Evolutionary conservation across 2,888 invertebrate species (phyloP).

Genomic region (Eupeodes latifasciatus): DNA sequence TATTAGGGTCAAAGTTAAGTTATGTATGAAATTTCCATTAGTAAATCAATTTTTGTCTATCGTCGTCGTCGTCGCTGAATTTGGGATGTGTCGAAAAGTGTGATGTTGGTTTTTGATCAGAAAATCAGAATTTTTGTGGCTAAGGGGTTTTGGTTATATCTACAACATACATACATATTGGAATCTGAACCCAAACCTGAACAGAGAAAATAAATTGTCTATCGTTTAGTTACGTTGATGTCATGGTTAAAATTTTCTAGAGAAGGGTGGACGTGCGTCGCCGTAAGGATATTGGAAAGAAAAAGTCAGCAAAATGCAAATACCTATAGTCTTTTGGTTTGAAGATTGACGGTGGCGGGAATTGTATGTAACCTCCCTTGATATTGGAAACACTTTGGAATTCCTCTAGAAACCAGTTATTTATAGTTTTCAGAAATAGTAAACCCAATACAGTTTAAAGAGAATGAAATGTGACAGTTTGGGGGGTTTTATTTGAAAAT

Average conservation of each 20-base stretch:
- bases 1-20: conserved; percentile 73
- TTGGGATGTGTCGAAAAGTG: conserved; percentile 24
- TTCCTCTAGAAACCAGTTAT: not conserved
- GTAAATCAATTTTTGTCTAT: conserved; percentile 66
- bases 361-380: not conserved
- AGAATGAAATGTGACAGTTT: not conserved
- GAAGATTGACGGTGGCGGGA: not conserved
- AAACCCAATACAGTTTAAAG: not conserved
- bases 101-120: conserved; percentile 47
- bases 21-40: conserved; percentile 74
- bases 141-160: conserved; percentile 2
- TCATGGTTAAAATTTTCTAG: not conserved
- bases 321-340: not conserved
- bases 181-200: not conserved
- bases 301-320: conserved; percentile 40
- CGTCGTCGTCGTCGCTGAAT: conserved; percentile 1
- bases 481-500: not conserved
- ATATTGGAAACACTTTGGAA: not conserved
- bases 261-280: not conserved
- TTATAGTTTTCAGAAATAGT: not conserved
- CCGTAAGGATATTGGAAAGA: not conserved
- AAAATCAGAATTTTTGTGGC: conserved; percentile 45
- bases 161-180: too few relatives aligned
- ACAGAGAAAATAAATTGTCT: not conserved
- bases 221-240: conserved; percentile 10